Evolutionary conservation across 2,113 vertebrate genomes (phyloP).

Genomic region (Tachysurus fulvidraco): DNA sequence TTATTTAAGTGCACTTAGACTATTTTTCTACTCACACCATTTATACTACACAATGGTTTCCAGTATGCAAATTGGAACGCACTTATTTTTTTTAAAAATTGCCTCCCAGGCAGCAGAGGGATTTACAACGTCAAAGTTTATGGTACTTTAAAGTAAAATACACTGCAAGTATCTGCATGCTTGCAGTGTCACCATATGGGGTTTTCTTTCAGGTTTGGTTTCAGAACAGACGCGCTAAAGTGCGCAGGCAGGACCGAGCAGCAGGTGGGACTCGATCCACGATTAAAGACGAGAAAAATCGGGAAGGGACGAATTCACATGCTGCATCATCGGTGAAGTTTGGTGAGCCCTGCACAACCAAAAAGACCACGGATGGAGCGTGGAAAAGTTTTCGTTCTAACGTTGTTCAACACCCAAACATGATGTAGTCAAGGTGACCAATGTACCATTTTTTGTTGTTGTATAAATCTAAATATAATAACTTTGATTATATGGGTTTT

Average conservation of each 20-base stretch:
- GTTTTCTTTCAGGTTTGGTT: constrained; percentile 85
- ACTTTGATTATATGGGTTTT: too few species aligned
- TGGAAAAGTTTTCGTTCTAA: neutral
- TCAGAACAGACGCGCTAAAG: constrained; percentile 93
- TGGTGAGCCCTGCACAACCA: neutral
- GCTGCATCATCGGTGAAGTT: neutral
- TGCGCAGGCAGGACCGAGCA: constrained; percentile 91
- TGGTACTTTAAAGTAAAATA: neutral
- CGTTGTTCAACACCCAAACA: neutral
- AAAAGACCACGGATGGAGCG: constrained; percentile 73
- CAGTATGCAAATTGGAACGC: too few species aligned
- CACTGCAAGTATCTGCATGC: too few species aligned
- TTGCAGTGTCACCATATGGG: too few species aligned
- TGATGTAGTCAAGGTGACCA: neutral
- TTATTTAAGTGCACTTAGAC: too few species aligned
- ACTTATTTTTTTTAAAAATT: neutral
- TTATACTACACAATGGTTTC: too few species aligned
- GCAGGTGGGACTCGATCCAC: constrained; percentile 83
- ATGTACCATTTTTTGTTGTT: neutral
- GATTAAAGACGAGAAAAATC: constrained; percentile 74
- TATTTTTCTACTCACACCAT: too few species aligned
- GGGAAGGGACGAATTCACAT: neutral
- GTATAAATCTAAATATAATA: too few species aligned
- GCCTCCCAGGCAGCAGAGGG: neutral
- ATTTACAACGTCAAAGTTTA: neutral